Conservation (phyloP, 2,797 vertebrate genomes). For the Podarcis lilfordi region DNA sequence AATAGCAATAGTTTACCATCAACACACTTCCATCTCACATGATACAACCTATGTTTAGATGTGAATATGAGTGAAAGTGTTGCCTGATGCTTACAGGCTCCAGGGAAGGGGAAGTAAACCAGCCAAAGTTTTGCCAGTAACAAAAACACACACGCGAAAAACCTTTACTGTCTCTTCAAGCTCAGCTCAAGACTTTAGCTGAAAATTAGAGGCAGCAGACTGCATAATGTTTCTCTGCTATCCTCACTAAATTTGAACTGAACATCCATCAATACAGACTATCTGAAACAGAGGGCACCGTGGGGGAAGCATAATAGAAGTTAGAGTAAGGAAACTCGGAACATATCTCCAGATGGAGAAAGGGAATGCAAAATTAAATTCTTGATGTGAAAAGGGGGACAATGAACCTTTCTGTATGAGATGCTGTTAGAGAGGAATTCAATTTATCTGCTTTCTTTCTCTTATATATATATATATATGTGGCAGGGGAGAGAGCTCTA, state of each 20-base stretch:
- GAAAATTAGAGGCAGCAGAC: constrained; percentile 46
- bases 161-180: background rate
- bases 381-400: constrained; percentile 76
- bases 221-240: constrained; percentile 43
- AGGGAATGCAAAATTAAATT: constrained; percentile 82
- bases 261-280: constrained; percentile 37
- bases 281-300: constrained; percentile 28
- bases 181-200: constrained; percentile 54
- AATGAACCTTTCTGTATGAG: constrained; percentile 74
- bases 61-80: background rate
- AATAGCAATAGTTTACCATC: background rate
- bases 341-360: constrained; percentile 73
- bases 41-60: constrained; percentile 18
- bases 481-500: constrained; percentile 44
- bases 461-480: constrained; percentile 66
- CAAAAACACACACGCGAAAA: background rate
- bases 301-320: constrained; percentile 56
- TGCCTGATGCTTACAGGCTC: constrained; percentile 11
- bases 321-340: constrained; percentile 60
- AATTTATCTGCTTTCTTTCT: constrained; percentile 76
- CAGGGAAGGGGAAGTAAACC: constrained; percentile 4
- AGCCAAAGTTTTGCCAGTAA: constrained; percentile 8
- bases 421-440: constrained; percentile 78
- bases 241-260: constrained; percentile 38
- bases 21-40: background rate